phyloP scores from a whole-genome alignment of 1,140 invertebrate genomes.

The Mactra quadrangularis region DNA sequence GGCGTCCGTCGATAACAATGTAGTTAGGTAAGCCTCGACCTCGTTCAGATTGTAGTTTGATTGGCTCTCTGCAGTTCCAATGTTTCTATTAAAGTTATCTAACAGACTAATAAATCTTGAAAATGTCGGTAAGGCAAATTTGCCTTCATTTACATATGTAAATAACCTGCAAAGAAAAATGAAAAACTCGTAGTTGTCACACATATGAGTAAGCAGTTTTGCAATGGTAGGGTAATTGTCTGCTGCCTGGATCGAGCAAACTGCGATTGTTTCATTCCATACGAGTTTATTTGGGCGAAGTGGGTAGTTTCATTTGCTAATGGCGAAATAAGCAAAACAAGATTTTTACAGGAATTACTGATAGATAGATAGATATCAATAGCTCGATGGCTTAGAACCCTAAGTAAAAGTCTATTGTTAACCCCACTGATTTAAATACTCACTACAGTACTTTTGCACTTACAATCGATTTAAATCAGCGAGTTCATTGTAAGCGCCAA shows the following conservation, averaged over 20 bases:
- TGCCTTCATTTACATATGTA: slow-evolving; percentile 29
- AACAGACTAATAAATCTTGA: slow-evolving; percentile 41
- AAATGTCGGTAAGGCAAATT: slow-evolving; percentile 34
- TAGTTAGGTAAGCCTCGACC: slow-evolving; percentile 23
- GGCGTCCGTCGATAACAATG: slow-evolving; percentile 13
- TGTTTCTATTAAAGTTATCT: slow-evolving; percentile 37
- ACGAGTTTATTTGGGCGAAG: not conserved
- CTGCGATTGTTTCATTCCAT: not conserved
- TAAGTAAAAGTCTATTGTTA: too few species aligned
- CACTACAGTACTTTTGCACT: too few species aligned
- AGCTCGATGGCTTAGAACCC: too few species aligned
- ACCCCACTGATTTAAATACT: too few species aligned
- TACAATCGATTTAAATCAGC: too few species aligned
- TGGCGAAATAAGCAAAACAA: not conserved
- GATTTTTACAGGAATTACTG: not conserved
- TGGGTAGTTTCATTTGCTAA: not conserved
- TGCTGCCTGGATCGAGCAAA: not conserved
- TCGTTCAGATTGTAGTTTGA: not conserved
- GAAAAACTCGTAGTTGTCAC: too few species aligned
- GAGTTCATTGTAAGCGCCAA: too few species aligned
- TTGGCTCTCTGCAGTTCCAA: slow-evolving; percentile 23
- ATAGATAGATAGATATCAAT: too few species aligned
- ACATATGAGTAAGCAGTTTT: not conserved
- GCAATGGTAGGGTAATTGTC: not conserved
- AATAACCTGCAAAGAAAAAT: slow-evolving; percentile 37